A percentile compares a stretch with the other conserved stretches of the same genome.
phyloP scores from a whole-genome alignment of 2,797 vertebrate genomes.

The Mus minutoides region DNA sequence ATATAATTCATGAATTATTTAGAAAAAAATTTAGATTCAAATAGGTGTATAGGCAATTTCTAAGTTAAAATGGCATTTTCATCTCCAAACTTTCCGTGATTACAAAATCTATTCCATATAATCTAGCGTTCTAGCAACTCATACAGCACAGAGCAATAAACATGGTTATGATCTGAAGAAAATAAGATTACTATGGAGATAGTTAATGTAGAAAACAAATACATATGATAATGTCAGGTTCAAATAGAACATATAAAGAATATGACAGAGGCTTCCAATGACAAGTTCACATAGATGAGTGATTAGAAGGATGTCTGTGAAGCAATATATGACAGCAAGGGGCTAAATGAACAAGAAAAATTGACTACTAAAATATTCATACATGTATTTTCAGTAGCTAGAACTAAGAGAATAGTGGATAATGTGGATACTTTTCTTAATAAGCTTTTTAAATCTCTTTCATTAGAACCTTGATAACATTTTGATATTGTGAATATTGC shows the following conservation, averaged over 20 bases:
- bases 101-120: neutral
- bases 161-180: neutral
- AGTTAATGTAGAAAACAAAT: slow-evolving; percentile 14
- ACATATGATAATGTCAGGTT: neutral
- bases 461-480: neutral
- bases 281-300: neutral
- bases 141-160: neutral
- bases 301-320: neutral
- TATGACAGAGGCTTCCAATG: neutral
- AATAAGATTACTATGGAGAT: neutral
- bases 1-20: neutral
- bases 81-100: neutral
- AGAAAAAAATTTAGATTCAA: neutral
- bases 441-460: neutral
- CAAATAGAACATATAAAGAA: neutral
- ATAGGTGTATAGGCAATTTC: neutral
- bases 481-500: neutral
- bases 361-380: neutral
- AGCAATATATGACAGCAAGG: neutral
- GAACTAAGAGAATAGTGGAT: neutral
- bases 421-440: neutral
- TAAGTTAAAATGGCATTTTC: neutral
- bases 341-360: neutral
- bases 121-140: neutral
- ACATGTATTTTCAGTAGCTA: neutral